Base-by-base conservation (phyloP, 1,140 invertebrate species). In the Drosophila orena region DNA sequence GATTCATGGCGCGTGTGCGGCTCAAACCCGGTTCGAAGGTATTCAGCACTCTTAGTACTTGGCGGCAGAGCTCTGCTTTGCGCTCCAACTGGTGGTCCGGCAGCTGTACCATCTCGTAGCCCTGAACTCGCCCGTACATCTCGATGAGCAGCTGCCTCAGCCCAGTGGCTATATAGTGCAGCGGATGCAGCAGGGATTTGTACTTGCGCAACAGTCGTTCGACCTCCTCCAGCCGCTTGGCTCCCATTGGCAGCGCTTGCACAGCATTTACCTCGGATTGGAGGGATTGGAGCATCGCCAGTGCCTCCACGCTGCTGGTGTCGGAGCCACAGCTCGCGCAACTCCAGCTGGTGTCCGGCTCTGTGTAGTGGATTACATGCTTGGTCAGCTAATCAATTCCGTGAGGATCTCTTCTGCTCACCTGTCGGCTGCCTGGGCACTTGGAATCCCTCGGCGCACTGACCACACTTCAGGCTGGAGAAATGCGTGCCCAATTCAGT, bases 401-500 rank as follows among this genome's bases (percentile, higher is more conserved):
- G 10, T 17, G n/a, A 2, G 5, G 5, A 37, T 1, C 17, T 2
- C 4, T 5, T 1, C 8, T 2, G 3, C 54, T 59, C 93, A 95
- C 96, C 95, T 59, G 96, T 90, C 5, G 96, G 95, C 91, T 96
- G 94, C 10, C 93, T 93, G 3, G 96, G 92, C 10, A 96, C 54
- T 14, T 97, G 93, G 20, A 95, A 92, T 1, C 96, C 96, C 74
- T 95, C 95, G 27, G 95, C 94, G 85, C 96, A 97, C 88, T 96
- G 95, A 40, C 93, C 95, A 79, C 96, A 97, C 77, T 96, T 96
- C 0, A 97, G 81, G 0, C 96, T 95, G 55, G 96, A 96, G 68
- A 96, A 93, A 84, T 97, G 94, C 0, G 96, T 96, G 10, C 94
- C 95, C 17, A 97, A 90, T 86, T 97, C 96, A 0, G 95, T 95